phyloP scores from a whole-genome alignment of 2,113 vertebrate genomes.

The Gymnogyps californianus region DNA sequence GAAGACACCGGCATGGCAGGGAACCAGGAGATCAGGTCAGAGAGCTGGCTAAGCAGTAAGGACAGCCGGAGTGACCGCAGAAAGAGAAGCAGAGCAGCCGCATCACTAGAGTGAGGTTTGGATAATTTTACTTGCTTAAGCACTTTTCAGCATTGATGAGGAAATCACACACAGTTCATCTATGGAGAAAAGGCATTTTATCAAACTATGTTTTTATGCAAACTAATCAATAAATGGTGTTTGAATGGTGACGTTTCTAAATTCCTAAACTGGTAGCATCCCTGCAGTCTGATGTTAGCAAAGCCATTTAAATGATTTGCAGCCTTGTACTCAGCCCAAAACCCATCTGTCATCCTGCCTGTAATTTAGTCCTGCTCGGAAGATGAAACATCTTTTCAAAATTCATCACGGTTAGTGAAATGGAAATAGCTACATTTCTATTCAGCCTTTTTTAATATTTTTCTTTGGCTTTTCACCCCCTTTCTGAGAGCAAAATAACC shows the following conservation, averaged over 20 bases:
- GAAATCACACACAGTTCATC: background rate
- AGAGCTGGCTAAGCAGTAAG: background rate
- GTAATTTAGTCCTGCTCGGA: slow-evolving; percentile 8
- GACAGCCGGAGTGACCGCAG: background rate
- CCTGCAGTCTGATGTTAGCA: background rate
- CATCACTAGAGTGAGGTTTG: background rate
- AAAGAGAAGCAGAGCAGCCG: background rate
- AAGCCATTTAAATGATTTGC: background rate
- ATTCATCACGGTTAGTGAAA: background rate
- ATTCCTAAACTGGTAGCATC: background rate
- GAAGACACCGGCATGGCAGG: background rate
- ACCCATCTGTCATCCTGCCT: slow-evolving; percentile 24
- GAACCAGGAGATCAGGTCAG: background rate
- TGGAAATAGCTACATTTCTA: background rate
- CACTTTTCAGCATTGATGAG: background rate
- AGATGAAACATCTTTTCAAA: slow-evolving; percentile 48
- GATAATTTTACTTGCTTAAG: background rate
- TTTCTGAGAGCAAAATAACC: background rate
- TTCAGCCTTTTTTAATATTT: background rate
- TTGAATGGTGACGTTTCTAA: background rate
- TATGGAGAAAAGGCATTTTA: background rate
- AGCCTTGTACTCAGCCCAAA: background rate
- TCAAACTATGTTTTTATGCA: background rate
- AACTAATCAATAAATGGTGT: background rate
- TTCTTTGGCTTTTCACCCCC: background rate